Conservation (phyloP, 2,113 vertebrate genomes). For the Microcebus tavaratra region DNA sequence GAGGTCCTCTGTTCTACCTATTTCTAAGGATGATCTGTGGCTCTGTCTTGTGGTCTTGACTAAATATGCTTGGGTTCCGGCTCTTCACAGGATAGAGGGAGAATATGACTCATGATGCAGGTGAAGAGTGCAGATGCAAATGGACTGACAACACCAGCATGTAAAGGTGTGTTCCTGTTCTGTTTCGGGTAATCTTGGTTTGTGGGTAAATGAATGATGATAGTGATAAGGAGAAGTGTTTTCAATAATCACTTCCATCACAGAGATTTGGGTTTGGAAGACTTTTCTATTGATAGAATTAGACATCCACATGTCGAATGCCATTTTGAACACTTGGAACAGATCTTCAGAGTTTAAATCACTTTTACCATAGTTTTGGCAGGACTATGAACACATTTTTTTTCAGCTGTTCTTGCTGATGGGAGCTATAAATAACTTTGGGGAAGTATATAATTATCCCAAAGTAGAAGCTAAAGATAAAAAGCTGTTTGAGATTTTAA, state of each 20-base stretch:
- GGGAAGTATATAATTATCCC: constrained; percentile 77
- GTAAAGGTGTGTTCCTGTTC: background rate
- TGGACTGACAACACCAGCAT: no score
- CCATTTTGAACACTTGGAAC: constrained; percentile 49
- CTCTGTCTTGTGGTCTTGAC: background rate
- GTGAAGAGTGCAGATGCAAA: background rate
- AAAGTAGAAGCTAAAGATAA: constrained; percentile 75
- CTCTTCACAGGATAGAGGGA: background rate
- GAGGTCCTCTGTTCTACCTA: background rate
- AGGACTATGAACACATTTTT: constrained; percentile 59
- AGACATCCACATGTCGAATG: constrained; percentile 43
- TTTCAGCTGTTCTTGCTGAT: constrained; percentile 72
- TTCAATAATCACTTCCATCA: background rate
- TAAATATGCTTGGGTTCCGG: background rate
- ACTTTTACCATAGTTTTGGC: constrained; percentile 62
- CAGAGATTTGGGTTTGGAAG: background rate
- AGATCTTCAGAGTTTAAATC: constrained; percentile 57
- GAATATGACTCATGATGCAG: background rate
- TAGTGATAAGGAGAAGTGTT: background rate
- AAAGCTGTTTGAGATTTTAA: constrained; percentile 67
- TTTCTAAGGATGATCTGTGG: background rate
- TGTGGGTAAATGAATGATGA: background rate
- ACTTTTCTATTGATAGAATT: constrained; percentile 37
- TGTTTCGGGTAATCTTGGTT: background rate
- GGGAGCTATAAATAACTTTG: constrained; percentile 68